These are phyloP conservation scores for Propithecus perrieri DNA, from an alignment of 2,797 vertebrate genomes.

Conservation along the genomic window DNA sequence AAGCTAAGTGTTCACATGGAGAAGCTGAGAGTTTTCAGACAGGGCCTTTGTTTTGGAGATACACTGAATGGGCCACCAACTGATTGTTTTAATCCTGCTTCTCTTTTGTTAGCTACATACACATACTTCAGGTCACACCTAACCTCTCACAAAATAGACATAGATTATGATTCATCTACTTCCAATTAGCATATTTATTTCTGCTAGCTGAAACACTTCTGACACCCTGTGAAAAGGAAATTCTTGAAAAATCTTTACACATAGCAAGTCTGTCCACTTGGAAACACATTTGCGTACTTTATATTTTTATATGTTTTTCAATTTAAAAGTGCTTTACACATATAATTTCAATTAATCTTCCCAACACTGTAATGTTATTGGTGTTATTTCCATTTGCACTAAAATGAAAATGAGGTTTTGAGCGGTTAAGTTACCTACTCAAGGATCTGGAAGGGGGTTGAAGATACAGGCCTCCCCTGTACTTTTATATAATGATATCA, in stretches of 20 bases:
- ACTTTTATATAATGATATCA: neutral
- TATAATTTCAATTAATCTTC: slow-evolving; percentile 67
- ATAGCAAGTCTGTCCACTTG: slow-evolving; percentile 72
- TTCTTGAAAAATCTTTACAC: slow-evolving; percentile 74
- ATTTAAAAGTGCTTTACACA: slow-evolving; percentile 60
- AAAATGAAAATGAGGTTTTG: neutral
- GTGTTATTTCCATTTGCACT: neutral
- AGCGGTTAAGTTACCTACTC: neutral
- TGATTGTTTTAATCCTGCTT: slow-evolving; percentile 55
- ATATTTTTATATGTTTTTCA: slow-evolving; percentile 61
- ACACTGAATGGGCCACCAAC: neutral
- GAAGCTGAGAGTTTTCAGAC: neutral
- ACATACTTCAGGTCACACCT: slow-evolving; percentile 51
- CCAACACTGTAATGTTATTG: neutral
- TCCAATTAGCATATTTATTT: slow-evolving; percentile 76
- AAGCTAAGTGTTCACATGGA: neutral
- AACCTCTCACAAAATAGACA: slow-evolving; percentile 53
- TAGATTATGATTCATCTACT: slow-evolving; percentile 66
- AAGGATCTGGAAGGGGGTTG: neutral
- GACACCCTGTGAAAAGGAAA: slow-evolving; percentile 72
- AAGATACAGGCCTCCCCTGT: neutral
- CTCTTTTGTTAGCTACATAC: slow-evolving; percentile 45
- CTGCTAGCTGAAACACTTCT: slow-evolving; percentile 69
- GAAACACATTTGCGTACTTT: slow-evolving; percentile 62
- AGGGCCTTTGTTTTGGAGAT: neutral